A percentile compares a stretch with the other conserved stretches of the same genome.
Evolutionary conservation across 53 echinoderm and acorn worm species (phyloP).

Genomic region (Mesocentrotus franciscanus): DNA sequence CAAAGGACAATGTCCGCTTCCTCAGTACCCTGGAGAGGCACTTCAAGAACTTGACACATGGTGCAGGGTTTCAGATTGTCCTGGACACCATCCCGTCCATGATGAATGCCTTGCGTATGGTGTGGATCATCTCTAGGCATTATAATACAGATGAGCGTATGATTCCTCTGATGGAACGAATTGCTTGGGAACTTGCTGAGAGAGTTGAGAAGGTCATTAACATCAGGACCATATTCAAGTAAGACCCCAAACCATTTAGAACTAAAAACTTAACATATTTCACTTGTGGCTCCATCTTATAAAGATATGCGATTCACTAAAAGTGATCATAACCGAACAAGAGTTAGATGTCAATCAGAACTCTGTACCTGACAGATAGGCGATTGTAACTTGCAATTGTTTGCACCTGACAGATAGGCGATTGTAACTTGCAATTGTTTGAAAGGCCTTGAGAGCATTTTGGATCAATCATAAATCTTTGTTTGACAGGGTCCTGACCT

Average conservation of each 20-base stretch:
- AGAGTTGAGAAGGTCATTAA: constrained; percentile 98
- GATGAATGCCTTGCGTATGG: constrained; percentile 99
- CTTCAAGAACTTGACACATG: constrained; percentile 99
- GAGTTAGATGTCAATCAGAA: no score
- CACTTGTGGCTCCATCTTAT: no score
- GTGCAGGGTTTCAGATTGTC: constrained; percentile 96
- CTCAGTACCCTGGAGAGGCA: constrained; percentile 96
- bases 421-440: no score
- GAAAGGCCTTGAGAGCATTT: no score
- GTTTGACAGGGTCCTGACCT: no score
- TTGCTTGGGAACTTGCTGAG: constrained; percentile 99
- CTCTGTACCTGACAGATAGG: no score
- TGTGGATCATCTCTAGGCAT: constrained; percentile 99
- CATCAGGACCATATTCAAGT: constrained; percentile 99
- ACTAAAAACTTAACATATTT: no score
- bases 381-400: no score
- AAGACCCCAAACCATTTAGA: constrained; percentile 50
- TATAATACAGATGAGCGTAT: constrained; percentile 99
- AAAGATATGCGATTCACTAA: no score
- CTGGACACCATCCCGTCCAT: constrained; percentile 97
- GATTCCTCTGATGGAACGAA: constrained; percentile 98
- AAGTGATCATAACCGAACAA: no score
- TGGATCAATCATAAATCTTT: no score
- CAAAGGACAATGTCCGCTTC: constrained; percentile 99
- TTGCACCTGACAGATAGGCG: no score